Base-by-base conservation (phyloP, 2,888 invertebrate genomes). In the Silvanus unidentatus region DNA sequence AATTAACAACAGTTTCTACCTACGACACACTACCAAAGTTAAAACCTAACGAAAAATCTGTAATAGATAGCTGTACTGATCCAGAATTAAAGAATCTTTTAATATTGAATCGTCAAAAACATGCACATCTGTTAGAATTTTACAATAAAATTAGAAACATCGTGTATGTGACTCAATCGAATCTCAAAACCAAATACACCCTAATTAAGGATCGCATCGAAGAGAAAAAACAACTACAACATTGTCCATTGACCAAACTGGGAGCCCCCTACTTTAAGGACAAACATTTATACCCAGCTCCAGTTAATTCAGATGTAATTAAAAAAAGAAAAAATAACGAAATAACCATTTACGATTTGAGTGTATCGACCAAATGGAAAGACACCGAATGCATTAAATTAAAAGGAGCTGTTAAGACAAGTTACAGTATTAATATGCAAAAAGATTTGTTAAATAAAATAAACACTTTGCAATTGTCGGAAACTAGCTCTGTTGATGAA, bases 241-340 rank as follows among this genome's bases (percentile, higher is more conserved):
- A 22, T 38, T 32, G n/a, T n/a, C n/a, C n/a, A 9, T 32, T 12
- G 10, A 11, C 12, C 4, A 32, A 32, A 42, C 47, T 65, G 34
- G 75, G 81, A 22, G 73, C 77, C 56, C 79, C 86, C 1, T 88
- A 82, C 60, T 88, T 88, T 53, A 85, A 83, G 59, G 82, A 84
- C 55, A 69, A 63, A 14, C 57, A 71, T 13, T 73, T 75, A 14
- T 79, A 76, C 53, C 66, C 74, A 2, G 77, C 80, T 13, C 77
- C 77, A 0, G 63, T 68, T 14, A 87, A 87, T 65, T 69, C 73
- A 2, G 86, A 87, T 47, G 47, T 52, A 10, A 2, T 54, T 6
- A 44, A 44, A 32, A 75, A 75, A 52, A 56, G 57, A 28, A 50
- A 46, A 1, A 65, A 54, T 15, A 49, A 55, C 2, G 60, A 62